A percentile compares a stretch with the other conserved stretches of the same genome.
phyloP scores from a whole-genome alignment of 2,113 vertebrate species.

The Dolichotis patagonum region DNA sequence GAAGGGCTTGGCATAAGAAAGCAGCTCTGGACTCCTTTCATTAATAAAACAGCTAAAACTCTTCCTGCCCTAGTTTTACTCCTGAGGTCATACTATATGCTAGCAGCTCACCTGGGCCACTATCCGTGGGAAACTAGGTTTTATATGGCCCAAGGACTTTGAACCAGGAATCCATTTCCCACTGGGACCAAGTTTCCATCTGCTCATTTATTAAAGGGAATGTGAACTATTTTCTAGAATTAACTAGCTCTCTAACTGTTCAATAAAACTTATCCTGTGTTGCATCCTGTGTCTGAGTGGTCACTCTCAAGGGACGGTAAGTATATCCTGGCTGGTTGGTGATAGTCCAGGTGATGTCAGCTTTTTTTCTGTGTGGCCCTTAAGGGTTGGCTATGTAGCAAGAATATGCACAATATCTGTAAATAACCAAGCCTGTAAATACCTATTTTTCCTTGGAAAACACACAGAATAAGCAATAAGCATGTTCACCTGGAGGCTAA shows the following conservation, averaged over 20 bases:
- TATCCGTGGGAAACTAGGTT: not conserved
- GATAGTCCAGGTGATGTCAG: not conserved
- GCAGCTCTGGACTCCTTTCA: constrained; percentile 26
- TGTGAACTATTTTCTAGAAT: not conserved
- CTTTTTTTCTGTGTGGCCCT: not conserved
- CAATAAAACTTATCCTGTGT: not conserved
- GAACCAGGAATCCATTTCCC: not conserved
- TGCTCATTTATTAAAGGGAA: not conserved
- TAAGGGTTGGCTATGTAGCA: not conserved
- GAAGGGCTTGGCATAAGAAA: constrained; percentile 70
- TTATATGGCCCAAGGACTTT: constrained; percentile 52
- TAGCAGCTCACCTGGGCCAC: not conserved
- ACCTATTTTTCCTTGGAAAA: not conserved
- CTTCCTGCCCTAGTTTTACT: not conserved
- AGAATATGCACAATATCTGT: not conserved
- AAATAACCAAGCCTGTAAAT: not conserved
- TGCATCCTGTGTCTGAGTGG: not conserved
- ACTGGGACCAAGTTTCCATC: not conserved
- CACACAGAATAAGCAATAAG: not conserved
- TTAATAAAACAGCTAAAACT: constrained; percentile 46
- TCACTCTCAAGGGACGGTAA: not conserved
- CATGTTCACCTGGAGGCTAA: not conserved
- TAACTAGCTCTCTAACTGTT: not conserved
- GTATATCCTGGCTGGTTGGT: not conserved
- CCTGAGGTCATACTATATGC: constrained; percentile 27